These are phyloP conservation scores for Dascillus cervinus DNA, from an alignment of 2,888 invertebrate species.

Conservation along the genomic window DNA sequence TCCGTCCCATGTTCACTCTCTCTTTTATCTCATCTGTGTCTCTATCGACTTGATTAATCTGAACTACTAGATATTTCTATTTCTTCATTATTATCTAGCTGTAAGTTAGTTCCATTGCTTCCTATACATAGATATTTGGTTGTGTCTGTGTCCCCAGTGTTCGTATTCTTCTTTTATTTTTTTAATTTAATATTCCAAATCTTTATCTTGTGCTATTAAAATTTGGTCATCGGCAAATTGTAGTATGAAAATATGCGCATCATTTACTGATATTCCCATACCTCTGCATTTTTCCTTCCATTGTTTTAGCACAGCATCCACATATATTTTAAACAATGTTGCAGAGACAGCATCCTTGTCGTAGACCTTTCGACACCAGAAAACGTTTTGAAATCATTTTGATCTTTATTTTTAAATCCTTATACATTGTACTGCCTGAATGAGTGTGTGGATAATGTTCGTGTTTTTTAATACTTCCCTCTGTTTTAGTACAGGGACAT, in stretches of 20 bases:
- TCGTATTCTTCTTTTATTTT: slow-evolving; percentile 7
- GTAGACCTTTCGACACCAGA: slow-evolving; percentile 3
- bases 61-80: slow-evolving; percentile 3
- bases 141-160: slow-evolving; percentile 1
- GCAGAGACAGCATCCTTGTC: slow-evolving; percentile 12
- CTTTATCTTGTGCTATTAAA: slow-evolving; percentile 6
- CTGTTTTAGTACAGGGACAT: neutral
- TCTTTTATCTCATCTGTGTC: slow-evolving; percentile 4
- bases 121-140: slow-evolving; percentile 3
- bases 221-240: no score
- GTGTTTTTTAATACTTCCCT: slow-evolving; percentile 2
- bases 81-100: slow-evolving; percentile 4
- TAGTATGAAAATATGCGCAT: slow-evolving; percentile 2
- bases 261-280: slow-evolving; percentile 3
- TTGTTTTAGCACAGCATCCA: slow-evolving; percentile 6
- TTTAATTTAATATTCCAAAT: neutral
- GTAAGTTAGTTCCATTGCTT: neutral
- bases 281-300: slow-evolving; percentile 9
- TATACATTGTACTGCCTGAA: slow-evolving; percentile 2
- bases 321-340: slow-evolving; percentile 14
- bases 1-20: slow-evolving; percentile 5
- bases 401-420: slow-evolving; percentile 1
- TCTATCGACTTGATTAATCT: slow-evolving; percentile 2
- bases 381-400: slow-evolving; percentile 3
- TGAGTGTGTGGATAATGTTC: slow-evolving; percentile 4